These are phyloP conservation scores for Oreochromis grahami DNA, from an alignment of 2,797 vertebrate species.

Conservation along the genomic window DNA sequence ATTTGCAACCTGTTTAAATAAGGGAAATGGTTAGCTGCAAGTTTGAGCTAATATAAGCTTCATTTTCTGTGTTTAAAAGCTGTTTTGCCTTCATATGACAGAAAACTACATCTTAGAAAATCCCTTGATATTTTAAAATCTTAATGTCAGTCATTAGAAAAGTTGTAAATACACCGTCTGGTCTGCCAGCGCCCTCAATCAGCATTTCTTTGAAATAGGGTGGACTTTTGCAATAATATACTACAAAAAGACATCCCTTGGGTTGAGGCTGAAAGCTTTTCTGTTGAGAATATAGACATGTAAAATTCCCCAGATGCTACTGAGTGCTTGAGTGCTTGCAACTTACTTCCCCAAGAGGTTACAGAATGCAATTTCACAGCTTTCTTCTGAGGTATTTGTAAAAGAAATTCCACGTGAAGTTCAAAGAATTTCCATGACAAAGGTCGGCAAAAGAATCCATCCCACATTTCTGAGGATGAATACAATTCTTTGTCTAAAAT, in stretches of 20 bases:
- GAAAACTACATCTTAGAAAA: background rate
- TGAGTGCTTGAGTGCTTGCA: conserved; percentile 1
- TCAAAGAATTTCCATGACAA: background rate
- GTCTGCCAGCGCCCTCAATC: background rate
- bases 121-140: background rate
- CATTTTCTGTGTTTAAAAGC: background rate
- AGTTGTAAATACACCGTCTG: background rate
- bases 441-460: background rate
- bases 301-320: conserved; percentile 28
- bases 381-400: conserved; percentile 24
- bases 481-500: background rate
- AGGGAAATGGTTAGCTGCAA: background rate
- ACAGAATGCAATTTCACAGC: background rate
- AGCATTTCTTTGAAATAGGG: conserved; percentile 8
- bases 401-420: background rate
- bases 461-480: background rate
- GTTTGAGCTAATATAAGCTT: background rate
- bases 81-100: background rate
- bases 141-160: background rate
- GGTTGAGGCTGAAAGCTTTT: conserved; percentile 23
- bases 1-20: background rate
- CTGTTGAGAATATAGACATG: conserved; percentile 41
- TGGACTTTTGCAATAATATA: conserved; percentile 8
- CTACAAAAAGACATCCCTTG: conserved; percentile 11
- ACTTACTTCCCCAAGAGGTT: conserved; percentile 41